A percentile compares a stretch with the other conserved stretches of the same genome.
phyloP scores from a whole-genome alignment of 1,140 invertebrate genomes.

The Steinernema khuongi region DNA sequence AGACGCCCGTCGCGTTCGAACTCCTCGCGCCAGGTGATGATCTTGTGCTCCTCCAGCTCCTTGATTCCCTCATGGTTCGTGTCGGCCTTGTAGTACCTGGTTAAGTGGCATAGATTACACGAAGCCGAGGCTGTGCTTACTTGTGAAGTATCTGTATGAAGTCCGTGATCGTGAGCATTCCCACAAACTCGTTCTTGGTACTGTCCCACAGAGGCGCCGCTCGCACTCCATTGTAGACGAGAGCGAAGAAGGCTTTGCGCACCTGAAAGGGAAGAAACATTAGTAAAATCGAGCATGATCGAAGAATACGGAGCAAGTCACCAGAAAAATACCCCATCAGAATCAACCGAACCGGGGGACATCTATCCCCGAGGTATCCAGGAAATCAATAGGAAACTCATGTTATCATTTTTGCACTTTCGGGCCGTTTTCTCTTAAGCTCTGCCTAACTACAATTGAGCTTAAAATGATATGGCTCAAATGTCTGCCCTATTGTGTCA shows the following conservation, averaged over 20 bases:
- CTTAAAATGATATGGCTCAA: too few relatives aligned
- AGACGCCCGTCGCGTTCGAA: slow-evolving; percentile 46
- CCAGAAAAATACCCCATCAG: too few relatives aligned
- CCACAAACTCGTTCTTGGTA: slow-evolving; percentile 75
- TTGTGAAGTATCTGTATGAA: slow-evolving; percentile 82
- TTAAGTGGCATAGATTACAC: slow-evolving; percentile 12
- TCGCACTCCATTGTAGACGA: slow-evolving; percentile 94
- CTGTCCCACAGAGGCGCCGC: slow-evolving; percentile 97
- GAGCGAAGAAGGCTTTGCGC: slow-evolving; percentile 96
- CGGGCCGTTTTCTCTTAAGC: too few relatives aligned
- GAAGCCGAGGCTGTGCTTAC: slow-evolving; percentile 31
- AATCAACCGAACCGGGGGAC: background rate
- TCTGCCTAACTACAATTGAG: too few relatives aligned
- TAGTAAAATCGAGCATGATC: background rate
- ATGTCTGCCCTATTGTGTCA: too few relatives aligned
- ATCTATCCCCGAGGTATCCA: background rate
- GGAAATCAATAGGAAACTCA: too few relatives aligned
- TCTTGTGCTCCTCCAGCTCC: slow-evolving; percentile 92
- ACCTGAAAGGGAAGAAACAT: slow-evolving; percentile 62
- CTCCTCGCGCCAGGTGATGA: slow-evolving; percentile 79
- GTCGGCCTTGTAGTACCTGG: slow-evolving; percentile 53
- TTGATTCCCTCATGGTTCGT: slow-evolving; percentile 45
- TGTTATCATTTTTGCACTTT: too few relatives aligned
- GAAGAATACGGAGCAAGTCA: too few relatives aligned
- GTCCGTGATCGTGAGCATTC: slow-evolving; percentile 98